These are phyloP conservation scores for Morpho helenor DNA, from an alignment of 2,888 invertebrate species.

Conservation along the genomic window DNA sequence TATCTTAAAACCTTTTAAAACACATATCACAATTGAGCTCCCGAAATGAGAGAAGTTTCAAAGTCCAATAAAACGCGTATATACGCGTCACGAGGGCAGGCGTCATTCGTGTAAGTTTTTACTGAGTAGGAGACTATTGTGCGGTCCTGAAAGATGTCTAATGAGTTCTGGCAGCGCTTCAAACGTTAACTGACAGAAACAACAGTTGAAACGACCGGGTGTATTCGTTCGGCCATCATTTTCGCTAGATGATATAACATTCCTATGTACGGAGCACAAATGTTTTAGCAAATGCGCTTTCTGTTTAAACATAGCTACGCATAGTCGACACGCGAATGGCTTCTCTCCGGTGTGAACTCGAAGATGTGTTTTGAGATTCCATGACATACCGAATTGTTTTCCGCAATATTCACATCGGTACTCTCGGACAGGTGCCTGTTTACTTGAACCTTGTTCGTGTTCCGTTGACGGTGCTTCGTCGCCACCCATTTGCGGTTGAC, in stretches of 20 bases:
- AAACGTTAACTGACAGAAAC: constrained; percentile 92
- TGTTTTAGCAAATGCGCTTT: constrained; percentile 93
- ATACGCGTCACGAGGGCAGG: constrained; percentile 54
- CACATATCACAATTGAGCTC: constrained; percentile 78
- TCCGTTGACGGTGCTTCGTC: constrained; percentile 67
- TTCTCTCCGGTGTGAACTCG: constrained; percentile 94
- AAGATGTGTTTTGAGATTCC: constrained; percentile 94
- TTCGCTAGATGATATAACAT: constrained; percentile 91
- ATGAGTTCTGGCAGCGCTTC: constrained; percentile 92
- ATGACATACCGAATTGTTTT: constrained; percentile 95
- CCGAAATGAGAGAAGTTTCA: constrained; percentile 65
- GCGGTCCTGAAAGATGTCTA: constrained; percentile 91
- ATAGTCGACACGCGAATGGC: constrained; percentile 92
- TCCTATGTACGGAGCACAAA: constrained; percentile 92
- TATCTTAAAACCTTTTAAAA: constrained; percentile 66
- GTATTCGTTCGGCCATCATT: constrained; percentile 82
- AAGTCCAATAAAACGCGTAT: constrained; percentile 61
- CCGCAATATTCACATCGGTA: constrained; percentile 94
- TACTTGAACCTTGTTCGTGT: constrained; percentile 77
- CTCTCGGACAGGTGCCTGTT: constrained; percentile 85
- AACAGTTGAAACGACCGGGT: constrained; percentile 87
- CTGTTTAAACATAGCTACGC: constrained; percentile 95
- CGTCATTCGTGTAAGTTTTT: constrained; percentile 90
- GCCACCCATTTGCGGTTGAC: constrained; percentile 82
- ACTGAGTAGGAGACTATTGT: constrained; percentile 91